Evolutionary conservation across 2,797 vertebrate species (phyloP).

Genomic region (Lagothrix lagotricha): DNA sequence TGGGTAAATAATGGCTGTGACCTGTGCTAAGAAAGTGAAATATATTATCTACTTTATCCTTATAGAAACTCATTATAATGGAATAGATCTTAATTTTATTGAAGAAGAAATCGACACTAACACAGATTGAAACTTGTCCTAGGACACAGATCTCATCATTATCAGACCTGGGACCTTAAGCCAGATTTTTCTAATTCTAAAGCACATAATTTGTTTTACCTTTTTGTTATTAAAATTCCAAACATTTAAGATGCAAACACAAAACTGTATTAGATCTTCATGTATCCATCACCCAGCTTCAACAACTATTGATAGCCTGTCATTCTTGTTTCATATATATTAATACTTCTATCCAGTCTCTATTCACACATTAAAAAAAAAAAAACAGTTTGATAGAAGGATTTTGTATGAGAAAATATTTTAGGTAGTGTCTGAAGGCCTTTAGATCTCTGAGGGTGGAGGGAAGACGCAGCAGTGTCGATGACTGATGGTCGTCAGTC

Average conservation of each 20-base stretch:
- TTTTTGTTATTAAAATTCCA: neutral
- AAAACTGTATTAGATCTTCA: neutral
- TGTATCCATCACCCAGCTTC: neutral
- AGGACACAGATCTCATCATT: neutral
- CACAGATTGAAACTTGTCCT: neutral
- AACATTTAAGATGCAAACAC: neutral
- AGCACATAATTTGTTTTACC: neutral
- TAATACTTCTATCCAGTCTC: neutral
- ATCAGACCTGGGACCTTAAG: neutral
- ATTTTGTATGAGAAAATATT: too few relatives aligned
- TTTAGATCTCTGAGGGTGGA: neutral
- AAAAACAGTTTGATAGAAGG: neutral
- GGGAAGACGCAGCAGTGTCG: neutral
- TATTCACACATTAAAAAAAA: neutral
- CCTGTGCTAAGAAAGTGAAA: neutral
- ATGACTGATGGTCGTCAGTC: neutral
- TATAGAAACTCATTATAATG: neutral
- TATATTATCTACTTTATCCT: neutral
- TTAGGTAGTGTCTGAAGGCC: neutral
- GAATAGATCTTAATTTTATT: neutral
- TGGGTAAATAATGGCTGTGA: neutral
- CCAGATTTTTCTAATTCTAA: neutral
- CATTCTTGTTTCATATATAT: neutral
- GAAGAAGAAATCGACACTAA: neutral
- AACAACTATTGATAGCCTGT: neutral